These are phyloP conservation scores for Nebria ingens DNA, from an alignment of 1,140 invertebrate genomes.

Conservation along the genomic window DNA sequence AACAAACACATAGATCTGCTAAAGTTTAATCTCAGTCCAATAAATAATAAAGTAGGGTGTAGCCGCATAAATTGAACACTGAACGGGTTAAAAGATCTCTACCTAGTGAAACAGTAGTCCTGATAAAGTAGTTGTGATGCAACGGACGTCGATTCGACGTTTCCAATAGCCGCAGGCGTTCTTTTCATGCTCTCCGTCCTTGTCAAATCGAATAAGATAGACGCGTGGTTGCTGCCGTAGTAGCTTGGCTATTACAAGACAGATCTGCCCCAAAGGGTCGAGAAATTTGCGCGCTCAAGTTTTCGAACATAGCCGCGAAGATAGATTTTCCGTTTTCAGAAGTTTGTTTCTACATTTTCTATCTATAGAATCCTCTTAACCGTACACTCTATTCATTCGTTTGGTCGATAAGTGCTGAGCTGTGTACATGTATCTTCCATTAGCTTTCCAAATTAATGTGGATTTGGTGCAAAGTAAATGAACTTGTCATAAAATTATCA, in stretches of 20 bases:
- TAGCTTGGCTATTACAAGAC: not conserved
- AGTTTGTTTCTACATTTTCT: not conserved
- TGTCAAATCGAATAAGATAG: not conserved
- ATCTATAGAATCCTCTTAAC: too few species aligned
- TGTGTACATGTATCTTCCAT: not conserved
- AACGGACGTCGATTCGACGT: too few species aligned
- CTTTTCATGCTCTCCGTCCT: not conserved
- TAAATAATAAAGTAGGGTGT: conserved; percentile 6
- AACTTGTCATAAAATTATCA: too few species aligned
- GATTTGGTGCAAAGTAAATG: too few species aligned
- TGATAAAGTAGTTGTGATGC: too few species aligned
- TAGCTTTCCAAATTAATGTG: not conserved
- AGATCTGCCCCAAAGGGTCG: not conserved
- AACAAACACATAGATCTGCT: too few species aligned
- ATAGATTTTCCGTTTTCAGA: not conserved
- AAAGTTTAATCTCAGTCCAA: not conserved
- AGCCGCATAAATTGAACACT: conserved; percentile 4
- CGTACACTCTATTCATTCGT: too few species aligned
- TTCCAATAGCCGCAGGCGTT: not conserved
- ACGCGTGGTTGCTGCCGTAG: not conserved
- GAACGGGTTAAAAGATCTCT: too few species aligned
- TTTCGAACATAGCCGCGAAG: not conserved
- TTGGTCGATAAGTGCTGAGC: not conserved
- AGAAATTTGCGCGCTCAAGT: not conserved
- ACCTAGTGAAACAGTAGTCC: too few species aligned